Evolutionary conservation across 1,140 invertebrate species (phyloP).

Genomic region (Liolophura sinensis): DNA sequence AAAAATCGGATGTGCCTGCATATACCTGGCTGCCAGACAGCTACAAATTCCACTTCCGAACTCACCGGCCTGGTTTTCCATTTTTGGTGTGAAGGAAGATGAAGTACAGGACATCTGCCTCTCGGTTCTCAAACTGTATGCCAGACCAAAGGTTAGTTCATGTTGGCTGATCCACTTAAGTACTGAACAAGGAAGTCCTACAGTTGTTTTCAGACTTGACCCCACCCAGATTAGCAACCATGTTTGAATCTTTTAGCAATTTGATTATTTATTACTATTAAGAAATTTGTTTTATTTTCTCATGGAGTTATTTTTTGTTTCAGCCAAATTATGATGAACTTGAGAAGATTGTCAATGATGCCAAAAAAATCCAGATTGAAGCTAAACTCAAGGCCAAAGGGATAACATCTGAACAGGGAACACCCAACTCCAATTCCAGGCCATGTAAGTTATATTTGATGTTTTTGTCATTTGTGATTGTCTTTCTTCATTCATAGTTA

Average conservation of each 20-base stretch:
- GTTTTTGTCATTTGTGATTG: neutral
- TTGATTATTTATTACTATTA: neutral
- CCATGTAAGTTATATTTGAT: conserved; percentile 30
- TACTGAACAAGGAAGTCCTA: neutral
- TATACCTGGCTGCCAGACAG: conserved; percentile 89
- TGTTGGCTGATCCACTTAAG: neutral
- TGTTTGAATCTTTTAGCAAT: neutral
- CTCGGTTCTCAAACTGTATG: conserved; percentile 83
- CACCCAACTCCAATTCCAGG: conserved; percentile 49
- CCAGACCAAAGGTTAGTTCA: conserved; percentile 51
- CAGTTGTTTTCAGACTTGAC: neutral
- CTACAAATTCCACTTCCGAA: conserved; percentile 82
- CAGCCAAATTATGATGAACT: conserved; percentile 74
- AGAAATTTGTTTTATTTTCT: neutral
- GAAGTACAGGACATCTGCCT: conserved; percentile 84
- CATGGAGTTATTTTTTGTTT: conserved; percentile 27
- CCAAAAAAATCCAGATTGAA: conserved; percentile 76
- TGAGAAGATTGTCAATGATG: conserved; percentile 75
- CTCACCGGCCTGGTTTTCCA: conserved; percentile 85
- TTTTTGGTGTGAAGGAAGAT: conserved; percentile 80
- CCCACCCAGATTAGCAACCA: neutral
- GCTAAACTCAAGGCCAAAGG: conserved; percentile 69
- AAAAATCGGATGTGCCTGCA: conserved; percentile 97
- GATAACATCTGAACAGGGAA: conserved; percentile 40
- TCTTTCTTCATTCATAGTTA: neutral